Percentiles rank a stretch among this genome's conserved stretches.
Evolutionary conservation across 1,140 invertebrate species (phyloP).

Genomic region (Trichomalopsis sarcophagae): DNA sequence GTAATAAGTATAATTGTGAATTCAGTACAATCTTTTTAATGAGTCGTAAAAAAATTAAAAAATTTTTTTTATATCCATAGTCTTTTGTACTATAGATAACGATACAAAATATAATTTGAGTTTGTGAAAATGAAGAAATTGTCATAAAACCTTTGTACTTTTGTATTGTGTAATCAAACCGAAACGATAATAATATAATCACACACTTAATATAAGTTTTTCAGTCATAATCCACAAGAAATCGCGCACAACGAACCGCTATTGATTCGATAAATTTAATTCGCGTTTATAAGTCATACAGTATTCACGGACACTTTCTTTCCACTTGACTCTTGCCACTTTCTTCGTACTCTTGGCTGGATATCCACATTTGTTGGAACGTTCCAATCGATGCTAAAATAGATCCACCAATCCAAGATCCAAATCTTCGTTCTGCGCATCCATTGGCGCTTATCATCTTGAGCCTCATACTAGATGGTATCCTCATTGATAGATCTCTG

Average conservation of each 20-base stretch:
- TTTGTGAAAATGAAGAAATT: slow-evolving; percentile 17
- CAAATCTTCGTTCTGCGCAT: slow-evolving; percentile 87
- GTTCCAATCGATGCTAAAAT: slow-evolving; percentile 92
- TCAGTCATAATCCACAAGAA: slow-evolving; percentile 57
- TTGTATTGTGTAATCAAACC: slow-evolving; percentile 41
- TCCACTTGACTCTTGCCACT: slow-evolving; percentile 89
- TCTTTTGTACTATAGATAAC: slow-evolving; percentile 30
- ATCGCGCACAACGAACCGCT: slow-evolving; percentile 17
- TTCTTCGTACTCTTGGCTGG: slow-evolving; percentile 93
- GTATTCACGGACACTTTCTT: slow-evolving; percentile 84
- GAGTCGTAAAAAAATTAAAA: neutral
- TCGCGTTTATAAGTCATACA: slow-evolving; percentile 31
- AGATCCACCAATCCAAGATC: slow-evolving; percentile 94
- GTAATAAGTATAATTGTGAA: slow-evolving; percentile 68
- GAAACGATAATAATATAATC: slow-evolving; percentile 49
- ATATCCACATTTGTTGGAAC: slow-evolving; percentile 96
- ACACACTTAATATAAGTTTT: slow-evolving; percentile 54
- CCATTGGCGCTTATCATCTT: slow-evolving; percentile 86
- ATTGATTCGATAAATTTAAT: slow-evolving; percentile 34
- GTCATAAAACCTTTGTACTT: slow-evolving; percentile 44
- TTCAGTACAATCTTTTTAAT: slow-evolving; percentile 34
- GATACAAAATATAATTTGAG: slow-evolving; percentile 30
- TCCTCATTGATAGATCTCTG: slow-evolving; percentile 89
- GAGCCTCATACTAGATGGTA: slow-evolving; percentile 91
- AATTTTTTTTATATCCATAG: slow-evolving; percentile 20